Evolutionary conservation across 1,140 invertebrate species (phyloP).

Genomic region (Cotesia vestalis): DNA sequence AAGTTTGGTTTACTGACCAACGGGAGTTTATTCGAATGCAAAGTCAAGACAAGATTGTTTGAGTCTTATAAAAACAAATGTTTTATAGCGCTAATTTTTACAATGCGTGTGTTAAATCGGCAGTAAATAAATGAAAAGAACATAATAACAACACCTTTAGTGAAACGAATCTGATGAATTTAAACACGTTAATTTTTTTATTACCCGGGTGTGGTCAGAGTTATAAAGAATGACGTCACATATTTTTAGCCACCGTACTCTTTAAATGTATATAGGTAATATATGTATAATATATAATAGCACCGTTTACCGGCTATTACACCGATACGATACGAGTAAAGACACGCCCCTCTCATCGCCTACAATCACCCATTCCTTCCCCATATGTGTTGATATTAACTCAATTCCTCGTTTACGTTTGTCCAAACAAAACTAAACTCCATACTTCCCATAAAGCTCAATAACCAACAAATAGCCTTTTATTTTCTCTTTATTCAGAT

Average conservation of each 20-base stretch:
- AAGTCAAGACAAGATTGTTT: no score
- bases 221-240: slow-evolving; percentile 42
- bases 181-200: slow-evolving; percentile 28
- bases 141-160: not conserved
- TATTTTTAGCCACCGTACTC: slow-evolving; percentile 41
- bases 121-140: slow-evolving; percentile 19
- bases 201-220: slow-evolving; percentile 44
- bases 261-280: not conserved
- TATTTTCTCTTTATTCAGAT: no score
- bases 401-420: slow-evolving; percentile 21
- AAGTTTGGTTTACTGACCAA: no score
- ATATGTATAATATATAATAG: slow-evolving; percentile 43
- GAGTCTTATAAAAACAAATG: no score
- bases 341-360: slow-evolving; percentile 56
- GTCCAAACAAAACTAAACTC: not conserved
- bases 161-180: slow-evolving; percentile 25
- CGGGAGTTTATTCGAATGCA: no score
- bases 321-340: slow-evolving; percentile 29
- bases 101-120: slow-evolving; percentile 15
- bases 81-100: not conserved
- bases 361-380: slow-evolving; percentile 43
- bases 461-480: no score
- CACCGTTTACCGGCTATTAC: slow-evolving; percentile 56
- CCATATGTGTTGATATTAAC: not conserved
- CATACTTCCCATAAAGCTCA: no score